Evolutionary conservation across 2,888 invertebrate genomes (phyloP).

Genomic region (Adelognathus sp.): DNA sequence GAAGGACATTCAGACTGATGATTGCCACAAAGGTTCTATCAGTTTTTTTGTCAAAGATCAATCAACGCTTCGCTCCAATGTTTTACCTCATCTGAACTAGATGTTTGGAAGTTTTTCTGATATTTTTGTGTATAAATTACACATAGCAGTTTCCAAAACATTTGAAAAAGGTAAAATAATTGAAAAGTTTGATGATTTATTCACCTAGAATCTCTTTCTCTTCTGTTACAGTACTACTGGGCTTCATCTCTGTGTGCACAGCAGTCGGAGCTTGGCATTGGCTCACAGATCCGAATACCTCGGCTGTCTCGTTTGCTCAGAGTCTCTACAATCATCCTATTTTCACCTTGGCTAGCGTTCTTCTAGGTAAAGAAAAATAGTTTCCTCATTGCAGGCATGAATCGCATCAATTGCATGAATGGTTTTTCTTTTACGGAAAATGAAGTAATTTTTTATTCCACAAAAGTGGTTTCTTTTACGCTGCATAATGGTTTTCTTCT

Average conservation of each 20-base stretch:
- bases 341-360: slow-evolving; percentile 93
- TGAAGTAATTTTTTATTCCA: neutral
- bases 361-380: slow-evolving; percentile 85
- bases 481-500: too few species aligned
- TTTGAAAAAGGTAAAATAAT: neutral
- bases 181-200: slow-evolving; percentile 11
- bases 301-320: slow-evolving; percentile 94
- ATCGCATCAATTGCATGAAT: too few species aligned
- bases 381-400: too few species aligned
- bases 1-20: too few species aligned
- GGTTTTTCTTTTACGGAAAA: slow-evolving; percentile 55
- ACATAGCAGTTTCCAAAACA: too few species aligned
- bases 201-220: slow-evolving; percentile 7
- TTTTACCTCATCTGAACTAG: too few species aligned
- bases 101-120: too few species aligned
- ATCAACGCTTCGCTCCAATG: too few species aligned
- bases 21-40: too few species aligned
- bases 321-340: slow-evolving; percentile 97
- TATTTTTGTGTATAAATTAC: too few species aligned
- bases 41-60: too few species aligned
- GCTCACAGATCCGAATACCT: slow-evolving; percentile 96
- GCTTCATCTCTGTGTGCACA: slow-evolving; percentile 93
- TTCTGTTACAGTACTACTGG: slow-evolving; percentile 89
- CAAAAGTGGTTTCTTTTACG: too few species aligned
- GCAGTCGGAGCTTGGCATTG: slow-evolving; percentile 98